A percentile compares a stretch with the other conserved stretches of the same genome.
These are phyloP conservation scores for Lasiommata megera DNA, from an alignment of 2,888 invertebrate genomes.

Conservation along the genomic window DNA sequence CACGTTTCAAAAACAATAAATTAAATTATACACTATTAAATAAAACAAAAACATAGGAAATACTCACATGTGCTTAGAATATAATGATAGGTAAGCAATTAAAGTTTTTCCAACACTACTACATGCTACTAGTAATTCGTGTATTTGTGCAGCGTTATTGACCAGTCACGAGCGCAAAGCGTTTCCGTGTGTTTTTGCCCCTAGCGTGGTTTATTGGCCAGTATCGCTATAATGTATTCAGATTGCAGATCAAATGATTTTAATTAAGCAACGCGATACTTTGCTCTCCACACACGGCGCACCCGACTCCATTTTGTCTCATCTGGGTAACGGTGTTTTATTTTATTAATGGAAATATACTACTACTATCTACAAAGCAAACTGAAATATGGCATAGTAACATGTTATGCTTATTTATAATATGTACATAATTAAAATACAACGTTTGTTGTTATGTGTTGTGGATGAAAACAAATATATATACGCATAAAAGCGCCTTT, in stretches of 20 bases:
- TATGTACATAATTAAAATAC: background rate
- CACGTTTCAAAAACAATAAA: too few species aligned
- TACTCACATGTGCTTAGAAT: background rate
- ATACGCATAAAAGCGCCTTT: too few species aligned
- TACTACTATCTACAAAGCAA: conserved; percentile 10
- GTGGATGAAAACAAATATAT: too few species aligned
- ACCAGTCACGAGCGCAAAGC: conserved; percentile 24
- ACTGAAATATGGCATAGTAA: background rate
- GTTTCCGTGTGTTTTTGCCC: conserved; percentile 44
- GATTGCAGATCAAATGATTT: conserved; percentile 71
- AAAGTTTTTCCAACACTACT: background rate
- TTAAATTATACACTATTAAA: too few species aligned
- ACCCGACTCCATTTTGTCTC: conserved; percentile 22
- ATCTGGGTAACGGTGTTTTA: conserved; percentile 23
- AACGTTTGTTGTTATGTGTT: too few species aligned
- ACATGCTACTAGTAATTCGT: too few species aligned
- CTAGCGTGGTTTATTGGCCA: conserved; percentile 61
- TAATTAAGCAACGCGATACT: conserved; percentile 53
- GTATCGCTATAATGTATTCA: conserved; percentile 65
- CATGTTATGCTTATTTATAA: background rate
- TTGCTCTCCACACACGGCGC: background rate
- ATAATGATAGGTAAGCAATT: background rate
- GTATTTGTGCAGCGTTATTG: background rate
- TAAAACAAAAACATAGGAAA: background rate
- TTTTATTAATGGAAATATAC: conserved; percentile 17